Base-by-base conservation (phyloP, 2,113 vertebrate species). In the Pseudorasbora parva region DNA sequence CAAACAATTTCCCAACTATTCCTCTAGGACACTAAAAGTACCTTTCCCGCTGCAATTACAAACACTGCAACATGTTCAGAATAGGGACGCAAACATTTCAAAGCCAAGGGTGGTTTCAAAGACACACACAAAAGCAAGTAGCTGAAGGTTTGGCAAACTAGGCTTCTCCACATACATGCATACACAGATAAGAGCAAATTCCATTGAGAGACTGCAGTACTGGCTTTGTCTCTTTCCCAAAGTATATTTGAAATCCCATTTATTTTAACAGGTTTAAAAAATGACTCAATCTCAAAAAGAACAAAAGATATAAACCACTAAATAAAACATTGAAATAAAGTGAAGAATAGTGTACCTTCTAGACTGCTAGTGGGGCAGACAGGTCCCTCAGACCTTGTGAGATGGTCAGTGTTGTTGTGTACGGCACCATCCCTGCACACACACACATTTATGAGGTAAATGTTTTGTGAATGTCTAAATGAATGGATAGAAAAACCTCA, bases 291-390 rank as follows among this genome's bases (percentile, higher is more conserved):
- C 83, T 91, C 84, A 94, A 93, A 92, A 90, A 92, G 6, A 82
- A 82, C 7, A 56, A 19, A 49, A 82, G 41, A 73, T 78, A 68
- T 56, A 72, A 78, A 57, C 64, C 66, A 81, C 91, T 90, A 92
- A 91, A 75, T n/a, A n/a, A n/a, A n/a, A n/a, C n/a, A 88, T 75
- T 21, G 86, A 92, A 89, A 91, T 90, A 77, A 90, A 91, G 90
- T 81, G 68, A 21, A 84, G 84, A 27, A 19, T 75, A 43, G 84
- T 33, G 84, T 94, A 94, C 93, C 92, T 94, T 91, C 93, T 89
- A 90, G 90, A 78, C 54, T 81, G 90, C 81, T 47, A 89, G 84
- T 85, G 77, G 90, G 88, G 86, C 89, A 89, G 23, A 33, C 75
- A 88, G 91, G 91, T 91, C 84, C 86, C 33, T 91, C 82, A 17